Evolutionary conservation across 2,888 invertebrate genomes (phyloP).

Genomic region (Mechanitis mazaeus): DNA sequence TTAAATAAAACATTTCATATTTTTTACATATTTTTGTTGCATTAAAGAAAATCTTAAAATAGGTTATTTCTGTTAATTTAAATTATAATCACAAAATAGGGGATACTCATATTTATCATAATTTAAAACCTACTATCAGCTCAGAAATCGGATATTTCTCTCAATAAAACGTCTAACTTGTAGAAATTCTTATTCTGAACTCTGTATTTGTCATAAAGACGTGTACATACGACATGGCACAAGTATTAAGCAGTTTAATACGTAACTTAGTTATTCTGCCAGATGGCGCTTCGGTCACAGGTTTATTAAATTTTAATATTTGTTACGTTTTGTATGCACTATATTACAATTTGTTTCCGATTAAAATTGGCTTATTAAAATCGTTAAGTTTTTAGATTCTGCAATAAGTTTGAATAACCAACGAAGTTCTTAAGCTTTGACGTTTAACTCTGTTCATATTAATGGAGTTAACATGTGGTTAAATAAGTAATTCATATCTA

Average conservation of each 20-base stretch:
- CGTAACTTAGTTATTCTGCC: slow-evolving; percentile 33
- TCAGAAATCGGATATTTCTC: slow-evolving; percentile 17
- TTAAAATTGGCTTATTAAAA: slow-evolving; percentile 18
- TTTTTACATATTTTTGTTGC: too few species aligned
- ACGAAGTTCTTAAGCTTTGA: too few species aligned
- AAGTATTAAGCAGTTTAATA: slow-evolving; percentile 41
- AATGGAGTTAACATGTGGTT: too few species aligned
- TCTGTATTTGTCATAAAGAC: slow-evolving; percentile 39
- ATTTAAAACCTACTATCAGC: slow-evolving; percentile 11
- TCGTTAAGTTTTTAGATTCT: slow-evolving; percentile 7
- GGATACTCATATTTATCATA: background rate
- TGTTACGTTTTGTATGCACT: slow-evolving; percentile 31
- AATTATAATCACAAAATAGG: too few species aligned
- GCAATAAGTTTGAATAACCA: too few species aligned
- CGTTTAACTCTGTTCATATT: too few species aligned
- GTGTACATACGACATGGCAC: slow-evolving; percentile 34
- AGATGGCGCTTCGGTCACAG: slow-evolving; percentile 33
- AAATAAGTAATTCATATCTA: too few species aligned
- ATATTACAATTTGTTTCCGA: slow-evolving; percentile 12
- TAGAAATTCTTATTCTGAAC: slow-evolving; percentile 39
- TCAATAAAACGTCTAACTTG: slow-evolving; percentile 34
- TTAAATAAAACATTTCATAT: too few species aligned
- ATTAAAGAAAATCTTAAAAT: too few species aligned
- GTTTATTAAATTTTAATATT: slow-evolving; percentile 36
- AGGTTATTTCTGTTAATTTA: too few species aligned